Evolutionary conservation across 2,888 invertebrate genomes (phyloP).

Genomic region (Perdita meconis): DNA sequence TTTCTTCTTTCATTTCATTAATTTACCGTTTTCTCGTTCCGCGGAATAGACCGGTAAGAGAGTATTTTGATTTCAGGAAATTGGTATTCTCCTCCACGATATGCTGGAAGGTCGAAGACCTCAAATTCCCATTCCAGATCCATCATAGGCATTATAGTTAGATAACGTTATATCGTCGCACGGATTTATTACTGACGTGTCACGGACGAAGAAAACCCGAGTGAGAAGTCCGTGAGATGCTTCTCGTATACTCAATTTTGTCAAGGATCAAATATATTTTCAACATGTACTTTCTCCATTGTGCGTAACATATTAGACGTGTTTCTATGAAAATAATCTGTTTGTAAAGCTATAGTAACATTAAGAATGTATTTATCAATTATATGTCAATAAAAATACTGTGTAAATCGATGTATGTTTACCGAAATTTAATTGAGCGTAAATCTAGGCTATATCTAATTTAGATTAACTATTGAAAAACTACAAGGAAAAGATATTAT

Average conservation of each 20-base stretch:
- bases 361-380: background rate
- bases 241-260: slow-evolving; percentile 25
- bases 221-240: slow-evolving; percentile 8
- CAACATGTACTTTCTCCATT: background rate
- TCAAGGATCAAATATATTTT: background rate
- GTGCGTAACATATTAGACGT: background rate
- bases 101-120: slow-evolving; percentile 80
- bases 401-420: background rate
- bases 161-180: slow-evolving; percentile 1
- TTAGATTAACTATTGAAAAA: background rate
- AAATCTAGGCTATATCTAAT: background rate
- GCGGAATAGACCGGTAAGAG: background rate
- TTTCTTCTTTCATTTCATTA: background rate
- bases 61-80: slow-evolving; percentile 75
- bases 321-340: too few relatives aligned
- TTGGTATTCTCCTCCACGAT: slow-evolving; percentile 78
- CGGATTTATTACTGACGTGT: slow-evolving; percentile 1
- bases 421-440: background rate
- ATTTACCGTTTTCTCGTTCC: background rate
- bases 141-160: slow-evolving; percentile 69
- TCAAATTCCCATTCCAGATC: slow-evolving; percentile 80
- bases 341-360: background rate
- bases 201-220: background rate
- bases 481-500: background rate
- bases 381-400: background rate